Evolutionary conservation across 2,113 vertebrate genomes (phyloP).

Genomic region (Poecile atricapillus): DNA sequence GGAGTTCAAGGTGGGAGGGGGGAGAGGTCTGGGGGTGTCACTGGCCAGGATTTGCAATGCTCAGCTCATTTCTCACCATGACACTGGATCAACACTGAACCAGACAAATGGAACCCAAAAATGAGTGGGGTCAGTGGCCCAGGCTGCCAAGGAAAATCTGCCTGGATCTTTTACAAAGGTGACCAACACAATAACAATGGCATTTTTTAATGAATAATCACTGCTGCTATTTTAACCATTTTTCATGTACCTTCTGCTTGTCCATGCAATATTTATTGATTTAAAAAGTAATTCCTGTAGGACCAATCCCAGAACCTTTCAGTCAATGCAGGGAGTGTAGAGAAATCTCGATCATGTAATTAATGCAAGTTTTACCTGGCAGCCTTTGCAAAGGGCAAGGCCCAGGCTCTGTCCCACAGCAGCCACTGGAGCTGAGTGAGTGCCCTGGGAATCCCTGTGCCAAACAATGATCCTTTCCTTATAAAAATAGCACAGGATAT

Average conservation of each 20-base stretch:
- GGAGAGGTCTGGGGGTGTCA: background rate
- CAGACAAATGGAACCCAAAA: background rate
- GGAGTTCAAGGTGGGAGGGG: background rate
- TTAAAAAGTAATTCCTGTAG: background rate
- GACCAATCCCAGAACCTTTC: background rate
- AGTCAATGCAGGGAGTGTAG: background rate
- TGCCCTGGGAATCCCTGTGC: background rate
- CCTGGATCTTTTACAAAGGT: background rate
- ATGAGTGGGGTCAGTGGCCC: background rate
- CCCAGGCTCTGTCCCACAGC: background rate
- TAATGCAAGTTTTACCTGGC: background rate
- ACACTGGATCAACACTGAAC: background rate
- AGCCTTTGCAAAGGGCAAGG: background rate
- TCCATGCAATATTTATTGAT: background rate
- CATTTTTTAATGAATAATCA: background rate
- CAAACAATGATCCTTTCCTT: background rate
- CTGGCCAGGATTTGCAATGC: background rate
- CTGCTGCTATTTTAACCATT: background rate
- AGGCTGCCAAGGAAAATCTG: background rate
- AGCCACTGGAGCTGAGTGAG: background rate
- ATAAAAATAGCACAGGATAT: background rate
- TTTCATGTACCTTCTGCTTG: background rate
- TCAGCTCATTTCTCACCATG: constrained; percentile 19
- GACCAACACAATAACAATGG: background rate
- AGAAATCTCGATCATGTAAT: background rate